These are phyloP conservation scores for Muscidifurax raptorellus DNA, from an alignment of 1,140 invertebrate genomes.

Conservation along the genomic window DNA sequence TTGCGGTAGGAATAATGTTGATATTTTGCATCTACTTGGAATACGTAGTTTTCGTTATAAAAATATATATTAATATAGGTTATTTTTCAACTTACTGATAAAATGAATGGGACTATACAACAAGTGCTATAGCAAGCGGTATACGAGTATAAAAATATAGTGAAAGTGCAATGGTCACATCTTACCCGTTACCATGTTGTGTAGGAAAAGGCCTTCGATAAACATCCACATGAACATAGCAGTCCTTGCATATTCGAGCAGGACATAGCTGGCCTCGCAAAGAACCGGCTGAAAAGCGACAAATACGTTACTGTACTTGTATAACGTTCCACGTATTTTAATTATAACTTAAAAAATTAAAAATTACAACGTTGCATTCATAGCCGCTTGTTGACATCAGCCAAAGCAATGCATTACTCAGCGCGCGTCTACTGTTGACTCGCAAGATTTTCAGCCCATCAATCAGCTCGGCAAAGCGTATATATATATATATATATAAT, in stretches of 20 bases:
- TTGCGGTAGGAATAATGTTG: too few species aligned
- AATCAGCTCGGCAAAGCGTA: neutral
- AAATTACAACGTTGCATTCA: too few species aligned
- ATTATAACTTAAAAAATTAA: too few species aligned
- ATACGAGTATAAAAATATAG: neutral
- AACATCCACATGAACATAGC: slow-evolving; percentile 98
- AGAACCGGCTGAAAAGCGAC: slow-evolving; percentile 83
- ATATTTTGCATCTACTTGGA: too few species aligned
- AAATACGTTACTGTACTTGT: neutral
- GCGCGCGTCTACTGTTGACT: neutral
- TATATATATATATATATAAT: too few species aligned
- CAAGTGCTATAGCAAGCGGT: too few species aligned
- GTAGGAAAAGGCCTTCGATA: slow-evolving; percentile 91
- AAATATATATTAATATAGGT: too few species aligned
- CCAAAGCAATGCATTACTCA: neutral
- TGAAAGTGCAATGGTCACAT: neutral
- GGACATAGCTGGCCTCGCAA: slow-evolving; percentile 86
- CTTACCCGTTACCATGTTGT: slow-evolving; percentile 87
- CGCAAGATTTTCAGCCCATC: neutral
- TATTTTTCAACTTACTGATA: too few species aligned
- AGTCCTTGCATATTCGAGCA: slow-evolving; percentile 90
- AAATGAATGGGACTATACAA: too few species aligned
- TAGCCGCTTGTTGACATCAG: too few species aligned
- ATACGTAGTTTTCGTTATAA: too few species aligned
- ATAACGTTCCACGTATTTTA: too few species aligned